A percentile compares a stretch with the other conserved stretches of the same genome.
These are phyloP conservation scores for Cirrhinus mrigala DNA, from an alignment of 2,797 vertebrate species.

Conservation along the genomic window DNA sequence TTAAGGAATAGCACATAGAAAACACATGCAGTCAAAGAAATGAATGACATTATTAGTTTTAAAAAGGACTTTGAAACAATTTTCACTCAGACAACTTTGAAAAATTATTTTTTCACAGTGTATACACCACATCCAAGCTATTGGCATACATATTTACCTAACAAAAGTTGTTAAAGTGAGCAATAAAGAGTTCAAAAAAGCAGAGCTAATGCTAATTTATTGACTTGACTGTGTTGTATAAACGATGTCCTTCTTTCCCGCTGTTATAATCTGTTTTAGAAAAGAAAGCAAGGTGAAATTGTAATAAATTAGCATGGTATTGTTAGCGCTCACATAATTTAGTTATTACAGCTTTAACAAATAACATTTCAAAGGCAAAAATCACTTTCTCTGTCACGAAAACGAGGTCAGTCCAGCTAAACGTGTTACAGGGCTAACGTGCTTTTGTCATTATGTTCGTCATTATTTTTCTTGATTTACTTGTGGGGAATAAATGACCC, in stretches of 20 bases:
- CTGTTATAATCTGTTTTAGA: not conserved
- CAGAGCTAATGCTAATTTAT: slow-evolving; percentile 4
- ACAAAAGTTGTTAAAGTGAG: not conserved
- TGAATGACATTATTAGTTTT: not conserved
- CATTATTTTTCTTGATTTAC: slow-evolving; percentile 58
- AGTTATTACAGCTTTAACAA: slow-evolving; percentile 39
- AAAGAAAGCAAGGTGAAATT: not conserved
- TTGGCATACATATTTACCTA: not conserved
- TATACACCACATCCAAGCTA: not conserved
- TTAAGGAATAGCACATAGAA: slow-evolving; percentile 71
- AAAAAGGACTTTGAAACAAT: not conserved
- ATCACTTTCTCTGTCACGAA: slow-evolving; percentile 42
- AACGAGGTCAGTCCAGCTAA: slow-evolving; percentile 61
- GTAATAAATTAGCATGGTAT: not conserved
- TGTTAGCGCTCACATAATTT: slow-evolving; percentile 20
- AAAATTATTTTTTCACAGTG: not conserved
- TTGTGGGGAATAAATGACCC: slow-evolving; percentile 69
- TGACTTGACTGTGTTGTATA: not conserved
- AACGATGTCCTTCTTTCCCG: not conserved
- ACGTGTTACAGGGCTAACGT: slow-evolving; percentile 57
- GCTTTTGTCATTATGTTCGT: slow-evolving; percentile 63
- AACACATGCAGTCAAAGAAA: slow-evolving; percentile 11
- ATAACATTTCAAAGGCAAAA: slow-evolving; percentile 37
- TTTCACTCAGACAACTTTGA: not conserved
- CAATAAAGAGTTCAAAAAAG: not conserved